These are phyloP conservation scores for Rhopilema esculentum DNA, from an alignment of 30 jellyfish, hydroid and myxozoan genomes.

Conservation along the genomic window DNA sequence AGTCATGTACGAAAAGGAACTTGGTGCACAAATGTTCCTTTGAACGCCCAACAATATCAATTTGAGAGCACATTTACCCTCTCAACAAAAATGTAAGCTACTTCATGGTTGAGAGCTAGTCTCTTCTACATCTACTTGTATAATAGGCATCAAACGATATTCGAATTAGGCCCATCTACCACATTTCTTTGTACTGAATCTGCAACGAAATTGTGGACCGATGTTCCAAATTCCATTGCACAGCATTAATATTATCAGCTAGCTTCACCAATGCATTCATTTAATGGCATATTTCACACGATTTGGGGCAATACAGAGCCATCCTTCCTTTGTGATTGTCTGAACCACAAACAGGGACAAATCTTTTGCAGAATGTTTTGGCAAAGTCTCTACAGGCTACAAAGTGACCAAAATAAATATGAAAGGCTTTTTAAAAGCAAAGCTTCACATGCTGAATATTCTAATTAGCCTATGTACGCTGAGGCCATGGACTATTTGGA, in stretches of 20 bases:
- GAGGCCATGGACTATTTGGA: too few relatives aligned
- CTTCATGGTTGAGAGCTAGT: neutral
- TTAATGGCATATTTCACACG: slow-evolving; percentile 44
- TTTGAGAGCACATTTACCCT: neutral
- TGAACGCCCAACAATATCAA: neutral
- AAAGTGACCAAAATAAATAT: slow-evolving; percentile 3
- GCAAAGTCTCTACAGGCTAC: slow-evolving; percentile 68
- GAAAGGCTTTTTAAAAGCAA: too few relatives aligned
- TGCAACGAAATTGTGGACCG: neutral
- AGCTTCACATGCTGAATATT: too few relatives aligned
- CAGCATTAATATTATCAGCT: neutral
- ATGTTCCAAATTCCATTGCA: neutral
- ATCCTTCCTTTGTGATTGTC: slow-evolving; percentile 3
- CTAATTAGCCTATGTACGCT: too few relatives aligned
- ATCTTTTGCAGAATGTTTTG: slow-evolving; percentile 44
- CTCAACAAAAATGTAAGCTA: neutral
- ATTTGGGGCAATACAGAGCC: slow-evolving; percentile 44
- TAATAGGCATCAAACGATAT: neutral
- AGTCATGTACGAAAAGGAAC: too few relatives aligned
- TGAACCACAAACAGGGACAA: slow-evolving; percentile 59
- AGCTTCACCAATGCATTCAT: neutral
- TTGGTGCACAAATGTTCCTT: too few relatives aligned
- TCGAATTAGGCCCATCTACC: neutral
- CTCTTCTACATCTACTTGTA: neutral
- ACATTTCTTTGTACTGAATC: neutral